Evolutionary conservation across 2,888 invertebrate species (phyloP).

Genomic region (Drosophila anomalata): DNA sequence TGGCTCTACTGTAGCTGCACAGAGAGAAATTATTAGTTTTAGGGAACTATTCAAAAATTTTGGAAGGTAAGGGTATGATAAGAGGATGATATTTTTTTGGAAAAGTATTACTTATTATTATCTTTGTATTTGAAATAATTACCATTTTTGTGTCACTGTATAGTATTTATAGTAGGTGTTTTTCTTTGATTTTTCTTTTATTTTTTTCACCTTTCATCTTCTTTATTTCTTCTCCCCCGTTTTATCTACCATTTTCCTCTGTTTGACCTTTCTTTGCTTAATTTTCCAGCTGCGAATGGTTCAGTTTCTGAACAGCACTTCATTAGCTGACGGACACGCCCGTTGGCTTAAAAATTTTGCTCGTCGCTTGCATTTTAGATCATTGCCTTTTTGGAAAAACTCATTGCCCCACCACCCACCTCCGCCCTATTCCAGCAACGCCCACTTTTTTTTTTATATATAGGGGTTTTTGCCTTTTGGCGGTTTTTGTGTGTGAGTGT

Average conservation of each 20-base stretch:
- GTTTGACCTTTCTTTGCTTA: slow-evolving; percentile 5
- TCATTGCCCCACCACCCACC: not conserved
- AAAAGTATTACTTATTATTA: not conserved
- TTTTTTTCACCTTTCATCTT: not conserved
- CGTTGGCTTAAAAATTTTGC: slow-evolving; percentile 17
- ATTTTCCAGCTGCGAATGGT: slow-evolving; percentile 16
- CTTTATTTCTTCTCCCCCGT: not conserved
- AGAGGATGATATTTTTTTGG: too few species aligned
- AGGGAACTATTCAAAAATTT: not conserved
- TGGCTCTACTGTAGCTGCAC: slow-evolving; percentile 6
- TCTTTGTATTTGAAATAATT: not conserved
- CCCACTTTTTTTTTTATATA: slow-evolving; percentile 2
- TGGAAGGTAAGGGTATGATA: too few species aligned
- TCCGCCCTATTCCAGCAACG: not conserved
- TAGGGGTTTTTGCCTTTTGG: slow-evolving; percentile 28
- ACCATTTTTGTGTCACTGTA: too few species aligned
- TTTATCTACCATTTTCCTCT: not conserved
- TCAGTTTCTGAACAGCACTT: slow-evolving; percentile 19
- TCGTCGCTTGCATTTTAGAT: slow-evolving; percentile 41
- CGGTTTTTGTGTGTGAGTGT: slow-evolving; percentile 23
- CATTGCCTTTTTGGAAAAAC: slow-evolving; percentile 9
- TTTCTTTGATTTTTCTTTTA: not conserved
- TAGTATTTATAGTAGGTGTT: not conserved
- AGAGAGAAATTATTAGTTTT: not conserved
- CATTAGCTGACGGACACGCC: slow-evolving; percentile 28